phyloP scores from a whole-genome alignment of 2,888 invertebrate species.

The Schizotus pectinicornis region DNA sequence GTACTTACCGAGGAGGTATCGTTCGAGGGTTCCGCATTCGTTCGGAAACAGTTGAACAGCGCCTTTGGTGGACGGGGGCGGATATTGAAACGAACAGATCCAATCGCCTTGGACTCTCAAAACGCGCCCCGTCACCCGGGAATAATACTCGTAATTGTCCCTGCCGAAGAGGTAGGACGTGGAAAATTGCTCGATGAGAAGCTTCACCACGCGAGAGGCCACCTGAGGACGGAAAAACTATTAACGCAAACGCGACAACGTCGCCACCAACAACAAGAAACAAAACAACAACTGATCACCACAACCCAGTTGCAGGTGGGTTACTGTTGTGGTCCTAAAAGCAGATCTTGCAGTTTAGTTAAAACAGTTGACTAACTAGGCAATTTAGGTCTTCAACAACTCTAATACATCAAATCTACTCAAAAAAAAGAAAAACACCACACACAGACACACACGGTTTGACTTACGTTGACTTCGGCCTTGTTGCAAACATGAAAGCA shows the following conservation, averaged over 20 bases:
- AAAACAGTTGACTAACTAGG: no score
- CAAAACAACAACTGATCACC: not conserved
- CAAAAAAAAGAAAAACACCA: conserved; percentile 7
- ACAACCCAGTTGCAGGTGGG: not conserved
- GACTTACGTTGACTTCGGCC: conserved; percentile 79
- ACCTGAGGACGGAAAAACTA: conserved; percentile 63
- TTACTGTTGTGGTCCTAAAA: not conserved
- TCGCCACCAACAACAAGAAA: not conserved
- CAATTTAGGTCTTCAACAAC: not conserved
- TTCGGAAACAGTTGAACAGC: conserved; percentile 63
- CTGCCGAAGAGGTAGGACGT: conserved; percentile 94
- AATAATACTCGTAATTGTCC: conserved; percentile 94
- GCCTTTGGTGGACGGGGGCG: conserved; percentile 71
- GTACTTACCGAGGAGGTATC: conserved; percentile 55
- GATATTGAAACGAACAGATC: conserved; percentile 93
- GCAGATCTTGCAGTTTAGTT: no score
- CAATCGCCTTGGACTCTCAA: conserved; percentile 93
- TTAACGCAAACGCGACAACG: conserved; percentile 17
- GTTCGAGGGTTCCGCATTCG: conserved; percentile 60
- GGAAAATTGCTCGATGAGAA: conserved; percentile 96
- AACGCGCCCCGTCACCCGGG: conserved; percentile 90
- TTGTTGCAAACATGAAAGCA: conserved; percentile 62
- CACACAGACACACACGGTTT: conserved; percentile 1
- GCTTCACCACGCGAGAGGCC: conserved; percentile 95
- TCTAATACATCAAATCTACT: not conserved